Conservation (phyloP, 2,888 invertebrate species). For the Luperina testacea region DNA sequence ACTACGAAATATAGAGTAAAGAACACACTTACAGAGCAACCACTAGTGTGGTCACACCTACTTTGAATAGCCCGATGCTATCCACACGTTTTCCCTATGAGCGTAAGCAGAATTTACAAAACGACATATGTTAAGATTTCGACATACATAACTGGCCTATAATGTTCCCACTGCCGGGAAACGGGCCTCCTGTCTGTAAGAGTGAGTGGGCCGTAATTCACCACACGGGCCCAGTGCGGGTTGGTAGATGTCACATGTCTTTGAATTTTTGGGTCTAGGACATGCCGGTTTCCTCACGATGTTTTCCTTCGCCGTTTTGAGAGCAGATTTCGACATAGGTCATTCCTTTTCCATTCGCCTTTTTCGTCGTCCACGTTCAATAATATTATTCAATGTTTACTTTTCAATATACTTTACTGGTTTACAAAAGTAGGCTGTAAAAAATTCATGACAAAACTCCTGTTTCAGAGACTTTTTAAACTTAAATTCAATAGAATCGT, state of each 20-base stretch:
- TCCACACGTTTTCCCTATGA: background rate
- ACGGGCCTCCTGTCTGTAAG: no score
- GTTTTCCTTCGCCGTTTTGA: no score
- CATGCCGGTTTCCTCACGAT: no score
- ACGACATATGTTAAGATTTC: background rate
- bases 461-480: constrained; percentile 47
- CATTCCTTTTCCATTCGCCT: no score
- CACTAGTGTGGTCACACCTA: constrained; percentile 27
- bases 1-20: constrained; percentile 7
- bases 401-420: constrained; percentile 20
- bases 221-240: no score
- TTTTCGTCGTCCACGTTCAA: background rate
- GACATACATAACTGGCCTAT: no score
- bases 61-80: constrained; percentile 6
- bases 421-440: constrained; percentile 22
- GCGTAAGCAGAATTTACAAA: background rate
- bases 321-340: background rate
- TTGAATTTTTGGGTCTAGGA: no score
- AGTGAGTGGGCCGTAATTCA: no score
- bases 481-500: constrained; percentile 60
- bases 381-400: constrained; percentile 6
- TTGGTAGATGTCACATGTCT: no score
- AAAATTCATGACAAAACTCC: constrained; percentile 46
- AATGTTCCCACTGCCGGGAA: no score
- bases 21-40: constrained; percentile 21